A percentile compares a stretch with the other conserved stretches of the same genome.
Evolutionary conservation across 1,140 invertebrate genomes (phyloP).

Genomic region (Sycobia sp.): DNA sequence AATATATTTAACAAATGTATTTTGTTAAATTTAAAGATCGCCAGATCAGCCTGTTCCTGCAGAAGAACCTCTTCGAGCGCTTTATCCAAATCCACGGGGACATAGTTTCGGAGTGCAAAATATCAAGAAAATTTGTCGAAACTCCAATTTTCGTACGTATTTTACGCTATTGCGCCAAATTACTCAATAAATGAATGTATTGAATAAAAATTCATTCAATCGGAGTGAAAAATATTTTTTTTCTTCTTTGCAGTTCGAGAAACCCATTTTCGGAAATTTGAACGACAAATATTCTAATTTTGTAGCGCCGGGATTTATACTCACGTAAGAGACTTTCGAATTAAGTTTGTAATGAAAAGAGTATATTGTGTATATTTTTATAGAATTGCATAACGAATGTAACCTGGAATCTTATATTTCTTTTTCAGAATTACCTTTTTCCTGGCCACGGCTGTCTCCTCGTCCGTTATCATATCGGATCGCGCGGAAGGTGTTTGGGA

Average conservation of each 20-base stretch:
- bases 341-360: background rate
- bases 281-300: conserved; percentile 73
- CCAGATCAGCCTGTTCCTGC: conserved; percentile 71
- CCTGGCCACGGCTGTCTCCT: conserved; percentile 77
- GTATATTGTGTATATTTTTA: background rate
- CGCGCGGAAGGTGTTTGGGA: conserved; percentile 80
- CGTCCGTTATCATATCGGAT: conserved; percentile 81
- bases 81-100: conserved; percentile 67
- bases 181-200: too few relatives aligned
- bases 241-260: conserved; percentile 67
- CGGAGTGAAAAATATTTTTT: conserved; percentile 24
- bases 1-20: background rate
- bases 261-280: conserved; percentile 73
- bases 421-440: conserved; percentile 76
- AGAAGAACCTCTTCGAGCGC: conserved; percentile 67
- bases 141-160: conserved; percentile 61
- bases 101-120: conserved; percentile 66
- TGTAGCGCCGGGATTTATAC: conserved; percentile 78
- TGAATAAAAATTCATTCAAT: background rate
- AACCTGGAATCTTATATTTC: background rate
- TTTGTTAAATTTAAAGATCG: conserved; percentile 64
- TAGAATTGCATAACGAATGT: background rate
- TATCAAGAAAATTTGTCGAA: conserved; percentile 62
- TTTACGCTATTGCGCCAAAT: too few relatives aligned
- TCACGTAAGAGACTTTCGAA: conserved; percentile 64